Evolutionary conservation across 1,140 invertebrate genomes (phyloP).

Genomic region (Phortica variegata): DNA sequence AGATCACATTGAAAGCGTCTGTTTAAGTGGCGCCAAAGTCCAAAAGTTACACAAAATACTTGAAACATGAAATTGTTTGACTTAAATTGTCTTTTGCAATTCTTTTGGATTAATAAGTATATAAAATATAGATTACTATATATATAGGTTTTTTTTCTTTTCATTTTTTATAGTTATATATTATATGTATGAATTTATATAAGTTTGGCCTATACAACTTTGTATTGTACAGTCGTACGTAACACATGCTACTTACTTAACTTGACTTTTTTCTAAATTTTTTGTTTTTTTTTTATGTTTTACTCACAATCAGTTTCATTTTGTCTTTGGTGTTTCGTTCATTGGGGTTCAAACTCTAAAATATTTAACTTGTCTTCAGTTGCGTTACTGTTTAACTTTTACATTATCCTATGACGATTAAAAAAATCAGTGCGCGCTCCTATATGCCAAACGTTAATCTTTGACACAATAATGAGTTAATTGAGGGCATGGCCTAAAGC

Average conservation of each 20-base stretch:
- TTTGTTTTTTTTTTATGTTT: conserved; percentile 1
- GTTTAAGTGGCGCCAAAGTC: no score
- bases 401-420: no score
- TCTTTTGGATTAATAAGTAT: conserved; percentile 15
- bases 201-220: no score
- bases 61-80: no score
- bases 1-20: no score
- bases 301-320: conserved; percentile 42
- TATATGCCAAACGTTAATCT: not conserved
- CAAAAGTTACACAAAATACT: no score
- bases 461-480: conserved; percentile 6
- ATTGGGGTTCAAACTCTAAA: no score
- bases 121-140: not conserved
- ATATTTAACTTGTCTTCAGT: conserved; percentile 19
- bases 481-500: conserved; percentile 28
- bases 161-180: conserved; percentile 6
- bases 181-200: not conserved
- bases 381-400: conserved; percentile 11
- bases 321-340: conserved; percentile 43
- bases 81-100: conserved; percentile 30
- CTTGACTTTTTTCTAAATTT: not conserved
- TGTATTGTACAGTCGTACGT: no score
- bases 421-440: conserved; percentile 17
- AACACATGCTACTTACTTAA: no score
- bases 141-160: conserved; percentile 9